Conservation (phyloP, 1,140 invertebrate genomes). For the Leptinotarsa defecta region DNA sequence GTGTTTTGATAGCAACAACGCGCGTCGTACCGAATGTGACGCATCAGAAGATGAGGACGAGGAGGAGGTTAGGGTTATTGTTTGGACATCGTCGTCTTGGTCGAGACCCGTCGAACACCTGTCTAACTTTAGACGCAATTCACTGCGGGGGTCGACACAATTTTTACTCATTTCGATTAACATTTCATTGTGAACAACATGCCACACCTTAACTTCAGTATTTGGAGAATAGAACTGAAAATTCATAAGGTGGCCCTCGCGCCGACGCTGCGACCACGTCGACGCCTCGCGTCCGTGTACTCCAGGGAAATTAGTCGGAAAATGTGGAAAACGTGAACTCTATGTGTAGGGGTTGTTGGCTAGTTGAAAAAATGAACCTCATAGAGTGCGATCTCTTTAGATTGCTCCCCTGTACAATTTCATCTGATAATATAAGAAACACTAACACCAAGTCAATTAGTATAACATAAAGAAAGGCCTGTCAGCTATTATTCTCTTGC, state of each 20-base stretch:
- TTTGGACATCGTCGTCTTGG: constrained; percentile 13
- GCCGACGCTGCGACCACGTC: constrained; percentile 20
- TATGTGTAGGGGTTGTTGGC: too few species aligned
- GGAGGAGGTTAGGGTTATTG: not conserved
- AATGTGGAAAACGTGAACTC: too few species aligned
- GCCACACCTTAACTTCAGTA: constrained; percentile 25
- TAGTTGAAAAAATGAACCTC: too few species aligned
- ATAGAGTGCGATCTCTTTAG: too few species aligned
- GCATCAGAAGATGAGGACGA: constrained; percentile 17
- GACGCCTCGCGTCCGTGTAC: constrained; percentile 20
- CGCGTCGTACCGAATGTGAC: constrained; percentile 15
- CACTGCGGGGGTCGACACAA: constrained; percentile 11
- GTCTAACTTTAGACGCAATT: constrained; percentile 20
- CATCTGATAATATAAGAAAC: too few species aligned
- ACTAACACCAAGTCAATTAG: too few species aligned
- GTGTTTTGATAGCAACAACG: not conserved
- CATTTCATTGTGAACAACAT: constrained; percentile 15
- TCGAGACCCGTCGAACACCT: constrained; percentile 15
- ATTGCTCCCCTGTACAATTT: too few species aligned
- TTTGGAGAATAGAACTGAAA: constrained; percentile 20
- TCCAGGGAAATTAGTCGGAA: too few species aligned
- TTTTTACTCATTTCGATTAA: constrained; percentile 24
- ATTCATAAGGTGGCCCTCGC: constrained; percentile 11
- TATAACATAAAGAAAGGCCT: too few species aligned
- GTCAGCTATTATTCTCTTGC: too few species aligned